phyloP scores from a whole-genome alignment of 2,888 invertebrate genomes.

The Neuroscelio doddi region DNA sequence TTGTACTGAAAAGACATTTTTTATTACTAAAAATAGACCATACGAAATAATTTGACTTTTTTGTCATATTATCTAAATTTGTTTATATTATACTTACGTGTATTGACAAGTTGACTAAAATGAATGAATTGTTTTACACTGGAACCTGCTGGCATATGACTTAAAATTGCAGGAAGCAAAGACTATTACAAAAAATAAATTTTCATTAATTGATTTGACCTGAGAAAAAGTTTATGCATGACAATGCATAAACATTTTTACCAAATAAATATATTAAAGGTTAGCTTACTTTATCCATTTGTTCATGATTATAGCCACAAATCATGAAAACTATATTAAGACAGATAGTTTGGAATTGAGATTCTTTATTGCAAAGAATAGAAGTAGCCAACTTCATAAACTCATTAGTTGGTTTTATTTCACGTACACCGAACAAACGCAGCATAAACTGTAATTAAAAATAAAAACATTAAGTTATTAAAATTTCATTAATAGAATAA shows the following conservation, averaged over 20 bases:
- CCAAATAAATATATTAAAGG: too few species aligned
- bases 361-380: conserved; percentile 75
- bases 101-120: conserved; percentile 78
- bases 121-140: conserved; percentile 82
- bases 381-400: conserved; percentile 69
- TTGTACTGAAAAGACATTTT: conserved; percentile 43
- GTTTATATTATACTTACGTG: conserved; percentile 53
- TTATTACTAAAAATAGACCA: background rate
- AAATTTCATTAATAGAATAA: too few species aligned
- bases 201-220: background rate
- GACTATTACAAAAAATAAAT: conserved; percentile 72
- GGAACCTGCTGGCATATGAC: conserved; percentile 81
- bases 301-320: conserved; percentile 73
- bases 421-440: conserved; percentile 62
- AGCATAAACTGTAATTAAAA: conserved; percentile 36
- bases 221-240: conserved; percentile 69
- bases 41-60: too few species aligned
- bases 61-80: too few species aligned
- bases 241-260: too few species aligned
- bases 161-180: conserved; percentile 79
- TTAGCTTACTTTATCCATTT: conserved; percentile 66
- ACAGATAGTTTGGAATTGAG: conserved; percentile 78
- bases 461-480: too few species aligned
- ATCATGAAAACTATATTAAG: conserved; percentile 79
- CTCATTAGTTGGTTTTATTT: conserved; percentile 77